Conservation (phyloP, 2,113 vertebrate genomes). For the Thamnaconus septentrionalis region DNA sequence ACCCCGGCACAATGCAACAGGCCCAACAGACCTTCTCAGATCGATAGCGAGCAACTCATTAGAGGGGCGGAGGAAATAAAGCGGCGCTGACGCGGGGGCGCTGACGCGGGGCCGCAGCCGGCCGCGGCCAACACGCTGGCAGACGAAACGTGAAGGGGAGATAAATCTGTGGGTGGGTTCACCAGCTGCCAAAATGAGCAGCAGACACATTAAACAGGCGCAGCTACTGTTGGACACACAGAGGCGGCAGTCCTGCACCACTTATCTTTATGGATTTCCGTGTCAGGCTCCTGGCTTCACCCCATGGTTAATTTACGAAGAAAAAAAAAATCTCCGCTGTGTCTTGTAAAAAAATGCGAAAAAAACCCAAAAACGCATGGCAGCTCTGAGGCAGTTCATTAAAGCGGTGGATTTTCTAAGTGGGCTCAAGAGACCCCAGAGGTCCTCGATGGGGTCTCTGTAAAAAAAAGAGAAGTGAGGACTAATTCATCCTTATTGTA, state of each 20-base stretch:
- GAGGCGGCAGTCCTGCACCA: constrained; percentile 2
- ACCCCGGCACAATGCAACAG: constrained; percentile 37
- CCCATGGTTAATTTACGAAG: not conserved
- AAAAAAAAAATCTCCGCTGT: constrained; percentile 2
- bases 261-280: not conserved
- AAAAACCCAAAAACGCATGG: no score
- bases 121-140: not conserved
- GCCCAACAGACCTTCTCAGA: constrained; percentile 54
- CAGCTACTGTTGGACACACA: constrained; percentile 13
- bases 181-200: constrained; percentile 2
- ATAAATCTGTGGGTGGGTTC: constrained; percentile 25
- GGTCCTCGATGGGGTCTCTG: not conserved
- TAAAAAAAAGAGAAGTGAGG: not conserved
- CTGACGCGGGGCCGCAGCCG: constrained; percentile 9
- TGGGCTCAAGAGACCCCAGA: not conserved
- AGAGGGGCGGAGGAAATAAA: constrained; percentile 40
- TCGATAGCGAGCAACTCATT: constrained; percentile 61
- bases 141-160: constrained; percentile 15
- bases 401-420: not conserved
- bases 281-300: not conserved
- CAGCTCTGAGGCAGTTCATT: not conserved
- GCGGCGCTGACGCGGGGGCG: constrained; percentile 25
- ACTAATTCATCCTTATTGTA: no score
- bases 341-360: not conserved
- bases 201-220: constrained; percentile 23